phyloP scores from a whole-genome alignment of 2,888 invertebrate species.

The Leptarthrus brevirostris region DNA sequence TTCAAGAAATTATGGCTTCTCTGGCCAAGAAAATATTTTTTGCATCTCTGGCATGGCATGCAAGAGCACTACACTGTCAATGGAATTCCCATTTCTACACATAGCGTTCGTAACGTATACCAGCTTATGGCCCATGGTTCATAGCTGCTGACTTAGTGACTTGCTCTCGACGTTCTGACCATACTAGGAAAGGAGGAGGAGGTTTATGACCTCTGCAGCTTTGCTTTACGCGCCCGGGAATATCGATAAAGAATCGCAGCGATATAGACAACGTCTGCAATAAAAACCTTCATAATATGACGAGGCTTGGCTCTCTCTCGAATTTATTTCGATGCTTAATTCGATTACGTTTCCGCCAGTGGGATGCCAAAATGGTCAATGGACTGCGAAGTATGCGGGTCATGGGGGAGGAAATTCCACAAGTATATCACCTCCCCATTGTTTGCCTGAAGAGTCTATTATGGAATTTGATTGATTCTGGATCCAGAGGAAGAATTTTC shows the following conservation, averaged over 20 bases:
- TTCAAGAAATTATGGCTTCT: slow-evolving; percentile 9
- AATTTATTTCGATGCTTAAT: slow-evolving; percentile 26
- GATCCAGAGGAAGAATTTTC: not conserved
- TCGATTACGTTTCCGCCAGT: slow-evolving; percentile 32
- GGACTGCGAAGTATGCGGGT: slow-evolving; percentile 36
- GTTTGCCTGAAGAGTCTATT: slow-evolving; percentile 27
- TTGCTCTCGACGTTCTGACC: slow-evolving; percentile 30
- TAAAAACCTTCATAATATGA: slow-evolving; percentile 2
- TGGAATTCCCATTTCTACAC: slow-evolving; percentile 10
- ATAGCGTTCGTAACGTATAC: not conserved
- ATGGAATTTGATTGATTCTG: slow-evolving; percentile 35
- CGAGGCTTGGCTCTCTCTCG: not conserved
- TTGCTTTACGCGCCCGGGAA: not conserved
- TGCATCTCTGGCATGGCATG: not conserved
- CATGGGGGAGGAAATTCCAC: slow-evolving; percentile 23
- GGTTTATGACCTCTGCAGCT: slow-evolving; percentile 23
- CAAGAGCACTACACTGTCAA: slow-evolving; percentile 1
- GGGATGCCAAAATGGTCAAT: slow-evolving; percentile 24
- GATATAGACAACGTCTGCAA: slow-evolving; percentile 11
- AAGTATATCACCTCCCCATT: slow-evolving; percentile 6
- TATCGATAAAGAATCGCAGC: not conserved
- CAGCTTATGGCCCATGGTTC: not conserved
- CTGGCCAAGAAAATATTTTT: slow-evolving; percentile 20
- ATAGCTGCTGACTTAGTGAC: not conserved
- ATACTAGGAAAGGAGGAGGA: slow-evolving; percentile 24